Evolutionary conservation across 1,140 invertebrate species (phyloP), one percentile per base, ranked within the genome.

Genomic region (Eriocheir sinensis): DNA sequence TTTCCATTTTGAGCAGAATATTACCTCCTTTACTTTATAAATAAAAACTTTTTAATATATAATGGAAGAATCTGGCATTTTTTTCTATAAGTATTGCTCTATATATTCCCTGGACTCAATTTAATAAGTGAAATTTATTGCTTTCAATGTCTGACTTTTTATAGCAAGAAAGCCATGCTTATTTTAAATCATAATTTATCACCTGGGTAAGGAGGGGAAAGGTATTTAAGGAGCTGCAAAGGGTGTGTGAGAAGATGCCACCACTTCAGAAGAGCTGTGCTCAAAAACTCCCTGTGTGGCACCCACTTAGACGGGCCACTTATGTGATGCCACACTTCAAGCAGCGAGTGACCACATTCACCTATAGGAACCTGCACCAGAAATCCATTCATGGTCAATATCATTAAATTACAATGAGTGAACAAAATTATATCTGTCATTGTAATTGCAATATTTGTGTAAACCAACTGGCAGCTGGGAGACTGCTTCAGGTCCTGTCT

Each of bases 231-330:
- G 3, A 93, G 86, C n/a, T 41, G 41, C 3, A 38, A 4, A 12
- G 93, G 93, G 40, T 93, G 93, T 27, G 93, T 89, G 36, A 93
- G n/a, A 1, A 93, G 48, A n/a, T 93, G 93, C 85, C 93, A 93
- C 93, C 93, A 93, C 3, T 27, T 60, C 15, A 80, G 38, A 21
- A 93, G 36, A n/a, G 60, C 53, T 12, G 93, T 32, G 0, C 48
- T 38, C 17, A 93, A n/a, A n/a, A 4, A 89, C 40, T 89, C 85
- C 85, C 36, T 32, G 21, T 93, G 93, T 72, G 38, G 9, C 27
- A 72, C 12, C 8, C 53, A 21, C 15, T 40, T 53, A 32, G 86
- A 27, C 0, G 53, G 6, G 0, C 93, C 53, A 9, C 32, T 41
- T 6, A 89, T 32, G 27, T 88, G 21, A 30, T 44, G 27, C 93